Evolutionary conservation across 2,888 invertebrate genomes (phyloP), one percentile per base, ranked within the genome.

Genomic region (Rotaria sp.): DNA sequence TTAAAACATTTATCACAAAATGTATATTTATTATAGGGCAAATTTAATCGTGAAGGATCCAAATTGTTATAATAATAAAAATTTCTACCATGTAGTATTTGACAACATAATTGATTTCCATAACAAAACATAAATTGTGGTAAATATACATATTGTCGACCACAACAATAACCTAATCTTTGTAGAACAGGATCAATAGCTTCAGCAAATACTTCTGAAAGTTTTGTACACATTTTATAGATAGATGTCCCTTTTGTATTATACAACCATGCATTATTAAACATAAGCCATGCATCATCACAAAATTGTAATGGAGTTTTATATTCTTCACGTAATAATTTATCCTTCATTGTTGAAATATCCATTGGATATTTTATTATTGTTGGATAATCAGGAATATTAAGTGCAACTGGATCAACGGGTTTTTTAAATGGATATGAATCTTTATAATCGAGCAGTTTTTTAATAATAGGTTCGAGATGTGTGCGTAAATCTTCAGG

Each of bases 1-100:
- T 96, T 96, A 94, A 98, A 99, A 93, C 99, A 99, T 93, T 98
- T 98, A 93, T 96, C 95, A 94, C 99, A 99, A 94, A 96, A 99
- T 90, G 97, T 97, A 93, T 98, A 98, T 94, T 96, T 96, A 93
- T 86, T 87, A 86, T 84, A 80, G 59, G 75, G 59, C 21, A 88
- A 50, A 84, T 87, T 87, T 10, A 84, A 26, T 45, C 67, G 38
- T 30, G 85, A 52, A 50, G 75, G 75, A 35, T 86, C 87, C 24
- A 75, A 26, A 84, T 87, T 87, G n/a, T 84, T 86, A 48, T 87
- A 87, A 52, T 86, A 96, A 93, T 95, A 98, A 93, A 99, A 99
- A 92, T 96, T 96, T 87, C 97, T 96, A 92, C 99, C 99, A 89
- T 98, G 93, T 26, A 97, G 96, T 91, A 99, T 99, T 85, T 98